Evolutionary conservation across 1,140 invertebrate species (phyloP), one percentile per base, ranked within the genome.

Genomic region (Drosophila kepulauana): DNA sequence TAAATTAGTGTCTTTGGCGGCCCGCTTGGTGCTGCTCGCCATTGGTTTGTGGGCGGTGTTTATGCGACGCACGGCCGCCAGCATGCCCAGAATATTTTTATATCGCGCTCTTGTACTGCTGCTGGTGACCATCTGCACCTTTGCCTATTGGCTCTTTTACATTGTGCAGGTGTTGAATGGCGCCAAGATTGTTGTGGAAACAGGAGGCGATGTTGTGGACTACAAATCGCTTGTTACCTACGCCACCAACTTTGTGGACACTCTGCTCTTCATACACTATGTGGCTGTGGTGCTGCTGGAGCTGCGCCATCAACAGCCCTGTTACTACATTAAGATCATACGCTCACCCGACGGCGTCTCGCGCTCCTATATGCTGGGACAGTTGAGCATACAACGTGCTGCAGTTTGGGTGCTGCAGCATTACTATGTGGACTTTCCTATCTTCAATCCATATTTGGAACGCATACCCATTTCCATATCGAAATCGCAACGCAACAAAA

Each of bases 81-180:
- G 97, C n/a, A 95, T 99, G 94, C 99, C 99, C 5, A 94, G 98
- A 74, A 96, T 99, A 81, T 98, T 98, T 93, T 94, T 99, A 43
- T 98, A 98, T 91, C 95, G 98, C 82, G 96, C 97, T 0, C 95
- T 98, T 75, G 96, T 99, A 16, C 93, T 99, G 52, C 94, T 98
- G 10, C 94, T 99, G 38, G 95, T 99, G n/a, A 95, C 98, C 54
- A 94, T 99, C 8, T 97, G 98, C 91, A 97, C 96, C 64, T 98
- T 99, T 94, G 96, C 98, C 11, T 99, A 98, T 93, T 99, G 99
- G 98, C 94, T 99, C 0, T 99, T 99, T 93, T 99, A 99, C 91
- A 96, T 98, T 81, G 97, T 98, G 48, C 96, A 99, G 94, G 95
- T 98, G 75, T 96, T 95, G 25, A 96, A 96, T 93, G 95, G 95